Base-by-base conservation (phyloP, 2,113 vertebrate species). In the Alethe castanea region DNA sequence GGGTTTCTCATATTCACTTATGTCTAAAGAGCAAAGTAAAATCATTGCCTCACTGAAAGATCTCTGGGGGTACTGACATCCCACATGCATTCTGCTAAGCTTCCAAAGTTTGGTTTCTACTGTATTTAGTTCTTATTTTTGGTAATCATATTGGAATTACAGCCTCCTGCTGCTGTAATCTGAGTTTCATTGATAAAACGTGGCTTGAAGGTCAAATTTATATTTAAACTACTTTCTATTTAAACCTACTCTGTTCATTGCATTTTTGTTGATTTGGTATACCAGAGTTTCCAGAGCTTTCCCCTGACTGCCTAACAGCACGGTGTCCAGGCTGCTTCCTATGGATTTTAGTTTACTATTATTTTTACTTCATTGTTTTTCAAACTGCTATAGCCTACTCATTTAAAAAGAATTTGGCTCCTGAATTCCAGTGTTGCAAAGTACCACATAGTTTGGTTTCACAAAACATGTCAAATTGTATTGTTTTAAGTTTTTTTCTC, bases 381-480 rank as follows among this genome's bases (percentile, higher is more conserved):
- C 5, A 42, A 62, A 81, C 9, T 83, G 62, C 23, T 78, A 12
- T 62, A 78, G 36, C 23, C 19, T 53, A 26, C 9, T 65, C 12
- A 62, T 81, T 92, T 45, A 18, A 80, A 57, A 60, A 81, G 6
- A 57, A 40, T 35, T 36, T 33, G 17, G 11, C 16, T 83, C 45
- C 45, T 66, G 54, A 76, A 72, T 57, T 81, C 40, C 48, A 84
- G 4, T 73, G 42, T 84, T 23, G 16, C 47, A 80, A 83, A 53
- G 31, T 79, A 65, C 70, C 1, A 0, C 57, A 83, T 86, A 76
- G 50, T 92, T 57, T 94, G 61, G 73, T 86, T 40, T 83, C 50
- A 66, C 11, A 72, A 82, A 96, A 69, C 33, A 79, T 50, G 85
- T 85, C 85, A 95, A 73, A 90, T 77, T 69, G 69, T 87, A 93